Evolutionary conservation across 2,888 invertebrate species (phyloP).

Genomic region (Acrocyrtus sp.): DNA sequence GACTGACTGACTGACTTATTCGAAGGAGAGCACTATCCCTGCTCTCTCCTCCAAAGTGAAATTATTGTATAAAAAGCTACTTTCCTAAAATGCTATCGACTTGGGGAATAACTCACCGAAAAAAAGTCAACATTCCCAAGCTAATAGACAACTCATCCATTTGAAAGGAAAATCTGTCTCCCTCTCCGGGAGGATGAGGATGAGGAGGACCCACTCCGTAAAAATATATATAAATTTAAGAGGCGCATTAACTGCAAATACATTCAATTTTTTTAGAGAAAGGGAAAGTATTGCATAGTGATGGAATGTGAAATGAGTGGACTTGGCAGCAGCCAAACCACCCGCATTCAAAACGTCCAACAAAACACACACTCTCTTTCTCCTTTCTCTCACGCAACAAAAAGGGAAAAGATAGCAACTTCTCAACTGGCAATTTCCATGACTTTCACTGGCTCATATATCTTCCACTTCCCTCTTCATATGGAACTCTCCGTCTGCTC

Average conservation of each 20-base stretch:
- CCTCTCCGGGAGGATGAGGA: too few relatives aligned
- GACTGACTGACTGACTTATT: slow-evolving; percentile 30
- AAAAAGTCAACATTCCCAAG: too few relatives aligned
- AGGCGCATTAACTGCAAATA: too few relatives aligned
- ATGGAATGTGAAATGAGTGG: slow-evolving; percentile 59
- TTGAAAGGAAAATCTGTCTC: slow-evolving; percentile 7
- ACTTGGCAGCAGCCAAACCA: slow-evolving; percentile 55
- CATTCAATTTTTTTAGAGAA: too few relatives aligned
- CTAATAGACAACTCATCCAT: too few relatives aligned
- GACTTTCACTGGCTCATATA: slow-evolving; percentile 36
- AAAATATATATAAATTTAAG: too few relatives aligned
- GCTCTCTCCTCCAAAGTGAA: too few relatives aligned
- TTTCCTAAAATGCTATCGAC: background rate
- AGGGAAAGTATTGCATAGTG: slow-evolving; percentile 32
- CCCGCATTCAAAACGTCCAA: slow-evolving; percentile 8
- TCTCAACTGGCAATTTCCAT: slow-evolving; percentile 36
- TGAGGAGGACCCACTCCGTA: too few relatives aligned
- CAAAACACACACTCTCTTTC: background rate
- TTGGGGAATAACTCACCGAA: background rate
- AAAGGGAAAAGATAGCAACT: slow-evolving; percentile 5
- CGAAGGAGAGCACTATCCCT: slow-evolving; percentile 1
- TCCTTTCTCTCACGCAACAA: background rate
- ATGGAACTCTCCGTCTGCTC: background rate
- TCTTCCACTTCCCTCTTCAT: slow-evolving; percentile 10
- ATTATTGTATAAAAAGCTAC: too few relatives aligned